Evolutionary conservation across 2,888 invertebrate genomes (phyloP).

Genomic region (Chydorus sphaericus): DNA sequence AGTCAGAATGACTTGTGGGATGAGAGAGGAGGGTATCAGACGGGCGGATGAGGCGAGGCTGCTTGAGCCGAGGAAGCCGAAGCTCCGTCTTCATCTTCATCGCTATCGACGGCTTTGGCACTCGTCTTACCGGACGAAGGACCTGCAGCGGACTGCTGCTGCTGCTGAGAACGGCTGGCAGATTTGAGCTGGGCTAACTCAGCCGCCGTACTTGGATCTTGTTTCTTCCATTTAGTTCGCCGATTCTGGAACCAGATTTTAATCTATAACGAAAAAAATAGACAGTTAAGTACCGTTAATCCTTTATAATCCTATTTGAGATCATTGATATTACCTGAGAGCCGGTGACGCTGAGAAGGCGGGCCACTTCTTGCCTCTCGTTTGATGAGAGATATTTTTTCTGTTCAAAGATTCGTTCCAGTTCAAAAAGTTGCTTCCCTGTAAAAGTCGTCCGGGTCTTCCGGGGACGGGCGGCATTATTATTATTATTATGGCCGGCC

Average conservation of each 20-base stretch:
- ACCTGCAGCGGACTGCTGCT: neutral
- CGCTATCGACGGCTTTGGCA: neutral
- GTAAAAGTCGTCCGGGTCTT: constrained; percentile 92
- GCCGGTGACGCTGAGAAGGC: constrained; percentile 82
- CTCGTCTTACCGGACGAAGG: neutral
- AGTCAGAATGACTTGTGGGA: no score
- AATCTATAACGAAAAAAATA: constrained; percentile 35
- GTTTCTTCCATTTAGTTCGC: constrained; percentile 70
- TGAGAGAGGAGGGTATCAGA: no score
- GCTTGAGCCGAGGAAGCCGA: no score
- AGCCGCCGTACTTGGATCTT: constrained; percentile 9
- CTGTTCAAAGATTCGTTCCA: constrained; percentile 82
- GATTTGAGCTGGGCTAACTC: constrained; percentile 10
- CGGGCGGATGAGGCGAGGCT: no score
- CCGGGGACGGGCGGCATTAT: neutral
- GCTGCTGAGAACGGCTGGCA: constrained; percentile 3
- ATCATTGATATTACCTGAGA: constrained; percentile 66
- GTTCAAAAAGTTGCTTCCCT: constrained; percentile 87
- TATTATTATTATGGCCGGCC: no score
- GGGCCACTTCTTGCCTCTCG: constrained; percentile 87
- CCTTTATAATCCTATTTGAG: neutral
- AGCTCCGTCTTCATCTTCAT: neutral
- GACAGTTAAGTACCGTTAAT: neutral
- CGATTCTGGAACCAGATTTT: constrained; percentile 87
- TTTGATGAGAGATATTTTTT: constrained; percentile 93